phyloP scores from a whole-genome alignment of 2,888 invertebrate genomes.

The Parnassius orleans region DNA sequence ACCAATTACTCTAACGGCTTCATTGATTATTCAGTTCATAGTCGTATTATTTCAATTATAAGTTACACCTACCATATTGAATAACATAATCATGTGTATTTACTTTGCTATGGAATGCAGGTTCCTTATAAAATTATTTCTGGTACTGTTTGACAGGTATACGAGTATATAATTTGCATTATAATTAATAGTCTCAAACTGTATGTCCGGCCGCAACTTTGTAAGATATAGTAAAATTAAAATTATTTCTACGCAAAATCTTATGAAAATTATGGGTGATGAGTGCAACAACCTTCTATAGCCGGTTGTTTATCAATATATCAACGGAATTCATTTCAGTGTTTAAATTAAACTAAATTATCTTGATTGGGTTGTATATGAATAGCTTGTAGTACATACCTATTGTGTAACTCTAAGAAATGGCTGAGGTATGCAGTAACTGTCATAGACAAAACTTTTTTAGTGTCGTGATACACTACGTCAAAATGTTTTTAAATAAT shows the following conservation, averaged over 20 bases:
- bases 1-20: slow-evolving; percentile 21
- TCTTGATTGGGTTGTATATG: slow-evolving; percentile 1
- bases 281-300: too few species aligned
- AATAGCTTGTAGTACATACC: slow-evolving; percentile 4
- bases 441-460: slow-evolving; percentile 8
- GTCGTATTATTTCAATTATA: slow-evolving; percentile 12
- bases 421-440: slow-evolving; percentile 17
- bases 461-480: slow-evolving; percentile 10
- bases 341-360: not conserved
- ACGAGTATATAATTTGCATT: too few species aligned
- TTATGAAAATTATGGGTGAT: too few species aligned
- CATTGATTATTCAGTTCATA: slow-evolving; percentile 22
- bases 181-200: too few species aligned
- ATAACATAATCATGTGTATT: slow-evolving; percentile 6
- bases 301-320: not conserved
- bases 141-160: not conserved
- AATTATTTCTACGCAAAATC: too few species aligned
- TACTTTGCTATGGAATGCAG: not conserved
- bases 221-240: too few species aligned
- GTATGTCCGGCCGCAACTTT: too few species aligned
- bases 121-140: not conserved
- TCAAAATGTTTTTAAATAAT: not conserved
- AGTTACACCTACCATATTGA: slow-evolving; percentile 7
- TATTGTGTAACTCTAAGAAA: slow-evolving; percentile 12
- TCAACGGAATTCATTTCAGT: not conserved